Percentiles rank a stretch among this genome's conserved stretches.
These are phyloP conservation scores for Scotopteryx bipunctaria DNA, from an alignment of 2,888 invertebrate species.

Conservation along the genomic window DNA sequence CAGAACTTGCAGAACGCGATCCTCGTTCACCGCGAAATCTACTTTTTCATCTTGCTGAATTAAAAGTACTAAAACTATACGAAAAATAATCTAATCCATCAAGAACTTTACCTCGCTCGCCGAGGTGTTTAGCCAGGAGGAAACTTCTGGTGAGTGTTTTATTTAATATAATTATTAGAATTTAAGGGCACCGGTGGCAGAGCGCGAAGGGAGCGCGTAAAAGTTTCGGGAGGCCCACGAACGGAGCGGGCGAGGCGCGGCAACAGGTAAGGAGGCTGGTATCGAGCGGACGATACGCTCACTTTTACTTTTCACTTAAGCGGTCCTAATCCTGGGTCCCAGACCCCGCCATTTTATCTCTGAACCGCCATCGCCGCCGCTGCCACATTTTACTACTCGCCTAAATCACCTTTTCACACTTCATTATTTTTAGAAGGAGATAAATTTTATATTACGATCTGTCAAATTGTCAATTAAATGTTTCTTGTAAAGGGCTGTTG, in stretches of 20 bases:
- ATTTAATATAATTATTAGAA: slow-evolving; percentile 37
- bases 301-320: slow-evolving; percentile 64
- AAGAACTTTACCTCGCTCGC: background rate
- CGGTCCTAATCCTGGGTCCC: slow-evolving; percentile 55
- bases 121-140: slow-evolving; percentile 19
- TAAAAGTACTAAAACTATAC: slow-evolving; percentile 9
- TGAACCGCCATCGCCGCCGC: slow-evolving; percentile 13
- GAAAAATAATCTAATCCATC: slow-evolving; percentile 47
- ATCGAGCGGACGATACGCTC: slow-evolving; percentile 64
- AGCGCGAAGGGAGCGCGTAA: slow-evolving; percentile 56
- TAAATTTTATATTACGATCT: background rate
- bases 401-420: slow-evolving; percentile 33
- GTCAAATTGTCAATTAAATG: background rate
- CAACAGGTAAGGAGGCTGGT: slow-evolving; percentile 66
- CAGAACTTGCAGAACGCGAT: background rate
- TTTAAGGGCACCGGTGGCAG: slow-evolving; percentile 33
- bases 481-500: background rate
- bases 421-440: slow-evolving; percentile 18
- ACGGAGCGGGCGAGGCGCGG: slow-evolving; percentile 59
- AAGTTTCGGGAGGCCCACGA: slow-evolving; percentile 56
- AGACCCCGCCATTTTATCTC: slow-evolving; percentile 65
- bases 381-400: slow-evolving; percentile 26
- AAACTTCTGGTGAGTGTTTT: slow-evolving; percentile 61
- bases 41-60: slow-evolving; percentile 55
- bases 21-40: slow-evolving; percentile 49